Base-by-base conservation (phyloP, 2,113 vertebrate species). In the Myanophis thanlyinensis region DNA sequence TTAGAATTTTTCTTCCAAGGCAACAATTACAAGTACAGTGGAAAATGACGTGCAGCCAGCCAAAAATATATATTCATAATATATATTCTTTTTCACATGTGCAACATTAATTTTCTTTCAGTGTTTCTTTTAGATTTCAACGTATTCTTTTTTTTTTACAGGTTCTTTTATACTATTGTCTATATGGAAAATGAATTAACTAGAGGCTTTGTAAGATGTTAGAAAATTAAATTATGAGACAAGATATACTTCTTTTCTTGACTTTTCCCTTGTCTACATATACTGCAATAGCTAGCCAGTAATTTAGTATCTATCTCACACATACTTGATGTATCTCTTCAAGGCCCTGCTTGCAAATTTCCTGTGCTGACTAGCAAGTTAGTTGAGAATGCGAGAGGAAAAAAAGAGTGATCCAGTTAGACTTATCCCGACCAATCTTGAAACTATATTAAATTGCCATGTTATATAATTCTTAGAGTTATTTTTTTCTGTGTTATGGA, bases 11-110 rank as follows among this genome's bases (percentile, higher is more conserved):
- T 96, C 84, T 80, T 96, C 93, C 94, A 91, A 96, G 92, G 91
- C 87, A 97, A 88, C 90, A 93, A 3, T 85, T 67, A 44, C 56
- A 93, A 94, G 62, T 92, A 59, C 94, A 97, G 52, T 94, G 88
- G 88, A 95, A 96, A 94, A 92, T 93, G 93, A 96, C 62, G 88
- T 0, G 0, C 84, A 95, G 94, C 94, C 88, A 90, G 93, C 94
- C 97, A 95, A 97, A 97, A 95, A 96, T 93, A 94, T 0, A 0
- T 85, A 92, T 95, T 95, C 62, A 89, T 44, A 89, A 27, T 95
- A 95, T 96, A 20, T 89, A 91, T 95, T 93, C 95, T 92, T 84
- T 30, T 95, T 47, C 93, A 95, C 94, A 93, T 93, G 93, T 93
- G 85, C 93, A 96, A 40, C 86, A 47, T 94, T 96, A 90, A 84